Percentiles rank a stretch among this genome's conserved stretches.
phyloP scores from a whole-genome alignment of 2,113 vertebrate genomes.

The Sorex araneus region DNA sequence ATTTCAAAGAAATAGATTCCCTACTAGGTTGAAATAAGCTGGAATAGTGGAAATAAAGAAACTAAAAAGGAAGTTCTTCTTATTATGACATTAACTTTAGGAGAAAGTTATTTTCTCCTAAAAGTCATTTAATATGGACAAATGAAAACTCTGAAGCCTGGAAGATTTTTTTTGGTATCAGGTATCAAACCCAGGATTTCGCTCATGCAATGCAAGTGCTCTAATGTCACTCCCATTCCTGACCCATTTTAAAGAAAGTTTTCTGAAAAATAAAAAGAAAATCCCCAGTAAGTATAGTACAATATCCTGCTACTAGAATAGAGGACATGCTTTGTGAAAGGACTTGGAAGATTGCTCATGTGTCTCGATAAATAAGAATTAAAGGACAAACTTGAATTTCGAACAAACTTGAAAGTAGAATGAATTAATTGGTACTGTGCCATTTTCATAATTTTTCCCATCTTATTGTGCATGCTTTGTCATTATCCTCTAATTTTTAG shows the following conservation, averaged over 20 bases:
- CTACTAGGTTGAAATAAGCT: background rate
- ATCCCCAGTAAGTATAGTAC: background rate
- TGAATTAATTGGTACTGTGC: background rate
- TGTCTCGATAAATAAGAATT: no score
- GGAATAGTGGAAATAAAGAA: background rate
- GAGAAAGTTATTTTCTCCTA: no score
- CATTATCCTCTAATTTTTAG: background rate
- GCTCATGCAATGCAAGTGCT: no score
- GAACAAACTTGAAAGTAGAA: background rate
- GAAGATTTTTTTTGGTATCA: no score
- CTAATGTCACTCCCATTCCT: no score
- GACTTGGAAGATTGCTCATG: background rate
- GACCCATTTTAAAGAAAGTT: background rate
- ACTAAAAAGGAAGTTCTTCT: background rate
- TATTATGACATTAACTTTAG: background rate
- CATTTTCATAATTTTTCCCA: background rate
- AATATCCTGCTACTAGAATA: constrained; percentile 7
- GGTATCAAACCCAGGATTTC: no score
- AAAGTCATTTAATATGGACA: background rate
- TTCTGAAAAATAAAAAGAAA: constrained; percentile 10
- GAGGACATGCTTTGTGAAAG: constrained; percentile 10
- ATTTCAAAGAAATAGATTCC: background rate
- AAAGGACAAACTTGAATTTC: background rate
- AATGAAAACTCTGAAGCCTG: no score
- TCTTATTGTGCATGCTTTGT: background rate